Percentiles rank a stretch among this genome's conserved stretches.
phyloP scores from a whole-genome alignment of 2,888 invertebrate species.

The Nymphalis c-album region DNA sequence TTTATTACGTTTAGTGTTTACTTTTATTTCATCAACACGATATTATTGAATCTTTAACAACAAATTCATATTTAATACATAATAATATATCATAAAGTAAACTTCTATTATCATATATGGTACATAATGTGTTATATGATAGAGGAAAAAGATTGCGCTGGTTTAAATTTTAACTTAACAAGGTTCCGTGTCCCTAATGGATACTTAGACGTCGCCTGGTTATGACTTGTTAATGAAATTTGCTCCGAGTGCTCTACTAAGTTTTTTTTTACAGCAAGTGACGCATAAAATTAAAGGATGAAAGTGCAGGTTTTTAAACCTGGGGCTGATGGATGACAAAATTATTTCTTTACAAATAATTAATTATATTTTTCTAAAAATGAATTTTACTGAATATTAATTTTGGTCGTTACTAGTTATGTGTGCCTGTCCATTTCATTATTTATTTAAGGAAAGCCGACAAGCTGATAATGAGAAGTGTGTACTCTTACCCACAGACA shows the following conservation, averaged over 20 bases:
- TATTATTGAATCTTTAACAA: too few relatives aligned
- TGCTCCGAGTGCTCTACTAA: slow-evolving; percentile 14
- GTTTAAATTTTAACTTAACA: slow-evolving; percentile 12
- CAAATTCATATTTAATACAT: too few relatives aligned
- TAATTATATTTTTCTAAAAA: background rate
- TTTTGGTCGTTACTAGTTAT: too few relatives aligned
- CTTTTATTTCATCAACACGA: too few relatives aligned
- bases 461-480: too few relatives aligned
- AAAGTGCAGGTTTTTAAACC: background rate
- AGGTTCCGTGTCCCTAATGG: slow-evolving; percentile 3
- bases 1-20: too few relatives aligned
- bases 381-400: too few relatives aligned
- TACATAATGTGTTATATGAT: slow-evolving; percentile 11
- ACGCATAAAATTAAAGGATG: slow-evolving; percentile 5
- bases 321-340: background rate
- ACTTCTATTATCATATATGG: background rate
- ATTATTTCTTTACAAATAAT: background rate
- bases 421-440: too few relatives aligned
- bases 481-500: too few relatives aligned
- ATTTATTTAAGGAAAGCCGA: too few relatives aligned
- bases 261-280: slow-evolving; percentile 8
- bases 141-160: slow-evolving; percentile 2
- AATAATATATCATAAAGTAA: background rate
- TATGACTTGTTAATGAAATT: slow-evolving; percentile 22
- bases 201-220: slow-evolving; percentile 10